A percentile compares a stretch with the other conserved stretches of the same genome.
phyloP scores from a whole-genome alignment of 2,888 invertebrate genomes.

The Leptopilina drosophilae region DNA sequence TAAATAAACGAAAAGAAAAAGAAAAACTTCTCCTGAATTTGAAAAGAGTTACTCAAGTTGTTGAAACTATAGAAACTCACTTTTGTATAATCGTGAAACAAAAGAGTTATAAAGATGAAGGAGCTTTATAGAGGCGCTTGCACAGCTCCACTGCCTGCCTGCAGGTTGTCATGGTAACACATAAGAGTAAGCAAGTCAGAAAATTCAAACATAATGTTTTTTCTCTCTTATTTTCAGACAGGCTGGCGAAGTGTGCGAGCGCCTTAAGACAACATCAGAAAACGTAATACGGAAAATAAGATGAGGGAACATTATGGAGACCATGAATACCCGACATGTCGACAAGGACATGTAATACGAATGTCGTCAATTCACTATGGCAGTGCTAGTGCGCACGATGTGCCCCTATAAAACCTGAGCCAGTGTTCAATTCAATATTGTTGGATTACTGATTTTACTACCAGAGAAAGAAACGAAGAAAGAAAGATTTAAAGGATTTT shows the following conservation, averaged over 20 bases:
- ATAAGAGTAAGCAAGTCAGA: too few species aligned
- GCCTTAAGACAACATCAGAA: neutral
- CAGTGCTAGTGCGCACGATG: neutral
- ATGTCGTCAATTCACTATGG: constrained; percentile 13
- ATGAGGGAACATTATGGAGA: constrained; percentile 37
- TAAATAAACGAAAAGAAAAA: neutral
- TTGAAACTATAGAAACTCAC: too few species aligned
- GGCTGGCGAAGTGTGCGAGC: too few species aligned
- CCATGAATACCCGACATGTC: constrained; percentile 1
- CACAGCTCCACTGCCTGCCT: too few species aligned
- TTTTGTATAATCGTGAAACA: neutral
- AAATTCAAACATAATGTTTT: too few species aligned
- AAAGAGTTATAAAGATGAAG: constrained; percentile 20
- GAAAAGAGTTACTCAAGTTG: too few species aligned
- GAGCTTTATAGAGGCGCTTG: neutral
- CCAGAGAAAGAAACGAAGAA: neutral
- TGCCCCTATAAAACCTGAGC: constrained; percentile 31
- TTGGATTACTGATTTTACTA: constrained; percentile 28
- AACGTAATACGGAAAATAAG: constrained; percentile 28
- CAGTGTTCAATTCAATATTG: constrained; percentile 31
- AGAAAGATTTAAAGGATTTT: constrained; percentile 7
- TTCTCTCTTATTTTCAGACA: too few species aligned
- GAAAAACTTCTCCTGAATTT: too few species aligned
- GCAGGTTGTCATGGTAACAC: too few species aligned
- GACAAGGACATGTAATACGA: constrained; percentile 2